Evolutionary conservation across 2,888 invertebrate genomes (phyloP).

Genomic region (Andrena bucephala): DNA sequence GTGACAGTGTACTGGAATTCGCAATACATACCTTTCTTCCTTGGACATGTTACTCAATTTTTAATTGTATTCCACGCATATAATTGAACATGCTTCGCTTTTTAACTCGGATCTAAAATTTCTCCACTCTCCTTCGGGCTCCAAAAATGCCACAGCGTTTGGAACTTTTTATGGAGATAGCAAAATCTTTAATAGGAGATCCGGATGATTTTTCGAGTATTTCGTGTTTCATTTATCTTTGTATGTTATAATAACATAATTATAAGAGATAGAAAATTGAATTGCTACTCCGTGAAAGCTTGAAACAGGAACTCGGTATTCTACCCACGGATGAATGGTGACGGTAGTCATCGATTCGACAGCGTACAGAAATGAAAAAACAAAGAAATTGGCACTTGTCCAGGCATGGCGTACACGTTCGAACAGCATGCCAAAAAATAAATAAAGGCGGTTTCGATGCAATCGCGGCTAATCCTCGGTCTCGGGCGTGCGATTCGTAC

Average conservation of each 20-base stretch:
- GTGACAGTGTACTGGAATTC: too few species aligned
- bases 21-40: too few species aligned
- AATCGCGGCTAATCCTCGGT: conserved; percentile 29
- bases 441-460: conserved; percentile 17
- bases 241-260: not conserved
- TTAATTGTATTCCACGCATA: too few species aligned
- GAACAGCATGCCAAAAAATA: not conserved
- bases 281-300: not conserved
- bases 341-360: conserved; percentile 19
- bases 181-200: too few species aligned
- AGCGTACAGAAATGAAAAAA: not conserved
- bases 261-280: not conserved
- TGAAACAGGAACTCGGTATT: not conserved
- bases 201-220: not conserved
- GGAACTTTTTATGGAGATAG: too few species aligned
- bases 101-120: too few species aligned
- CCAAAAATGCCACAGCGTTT: too few species aligned
- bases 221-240: not conserved
- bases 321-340: conserved; percentile 18
- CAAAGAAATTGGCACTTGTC: conserved; percentile 25
- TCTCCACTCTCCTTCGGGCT: too few species aligned
- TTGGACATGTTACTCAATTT: too few species aligned
- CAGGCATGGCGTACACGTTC: not conserved
- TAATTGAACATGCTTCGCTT: too few species aligned
- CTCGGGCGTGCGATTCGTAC: conserved; percentile 24